Evolutionary conservation across 2,888 invertebrate species (phyloP).

Genomic region (Mellilla xanthometata): DNA sequence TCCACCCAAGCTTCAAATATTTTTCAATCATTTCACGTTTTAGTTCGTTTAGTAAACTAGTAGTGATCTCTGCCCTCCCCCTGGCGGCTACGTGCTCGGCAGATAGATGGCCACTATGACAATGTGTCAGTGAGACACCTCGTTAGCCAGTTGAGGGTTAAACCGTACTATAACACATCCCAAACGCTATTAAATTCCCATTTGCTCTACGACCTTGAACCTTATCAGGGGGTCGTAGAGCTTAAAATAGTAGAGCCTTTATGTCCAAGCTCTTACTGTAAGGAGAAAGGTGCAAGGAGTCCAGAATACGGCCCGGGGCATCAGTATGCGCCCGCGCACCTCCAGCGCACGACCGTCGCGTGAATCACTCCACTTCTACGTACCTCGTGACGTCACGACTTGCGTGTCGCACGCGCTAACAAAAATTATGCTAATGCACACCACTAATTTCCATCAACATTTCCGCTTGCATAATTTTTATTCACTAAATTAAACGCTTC

Average conservation of each 20-base stretch:
- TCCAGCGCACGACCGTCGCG: constrained; percentile 67
- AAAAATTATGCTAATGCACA: constrained; percentile 59
- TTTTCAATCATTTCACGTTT: background rate
- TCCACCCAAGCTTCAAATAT: too few species aligned
- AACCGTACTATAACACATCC: too few species aligned
- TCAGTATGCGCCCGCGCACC: constrained; percentile 77
- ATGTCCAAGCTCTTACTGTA: too few species aligned
- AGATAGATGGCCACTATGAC: constrained; percentile 37
- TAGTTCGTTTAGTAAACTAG: constrained; percentile 2
- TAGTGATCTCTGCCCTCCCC: constrained; percentile 22
- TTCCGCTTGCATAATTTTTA: constrained; percentile 62
- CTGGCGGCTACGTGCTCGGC: constrained; percentile 36
- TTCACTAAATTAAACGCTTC: constrained; percentile 18
- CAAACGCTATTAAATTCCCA: too few species aligned
- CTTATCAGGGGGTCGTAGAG: too few species aligned
- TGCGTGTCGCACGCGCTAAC: constrained; percentile 68
- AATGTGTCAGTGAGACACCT: constrained; percentile 57
- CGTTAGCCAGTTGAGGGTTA: constrained; percentile 42
- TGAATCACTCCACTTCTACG: constrained; percentile 72
- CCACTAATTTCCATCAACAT: constrained; percentile 37
- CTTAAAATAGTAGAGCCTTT: too few species aligned
- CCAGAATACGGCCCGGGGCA: constrained; percentile 36
- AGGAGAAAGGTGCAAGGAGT: background rate
- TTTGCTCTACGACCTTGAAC: too few species aligned
- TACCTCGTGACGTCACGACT: constrained; percentile 76